Conservation (phyloP, 2,797 vertebrate species). For the Balearica regulorum region DNA sequence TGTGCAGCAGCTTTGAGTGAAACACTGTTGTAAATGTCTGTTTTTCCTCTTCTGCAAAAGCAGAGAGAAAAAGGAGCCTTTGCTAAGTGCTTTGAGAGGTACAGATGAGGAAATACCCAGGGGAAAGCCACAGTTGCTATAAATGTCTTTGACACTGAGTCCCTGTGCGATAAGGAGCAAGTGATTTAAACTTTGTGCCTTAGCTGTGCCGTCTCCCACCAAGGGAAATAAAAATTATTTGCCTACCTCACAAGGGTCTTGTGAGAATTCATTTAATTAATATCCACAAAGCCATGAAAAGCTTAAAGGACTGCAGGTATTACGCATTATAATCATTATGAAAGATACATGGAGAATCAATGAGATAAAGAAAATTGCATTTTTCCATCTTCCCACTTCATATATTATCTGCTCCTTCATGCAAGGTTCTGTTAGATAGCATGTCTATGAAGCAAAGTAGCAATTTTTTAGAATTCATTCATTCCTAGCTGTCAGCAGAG, state of each 20-base stretch:
- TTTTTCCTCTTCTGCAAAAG: not conserved
- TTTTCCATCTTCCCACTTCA: not conserved
- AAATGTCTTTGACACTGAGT: slow-evolving; percentile 1
- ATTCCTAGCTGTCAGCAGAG: not conserved
- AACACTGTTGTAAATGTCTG: not conserved
- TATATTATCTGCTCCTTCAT: not conserved
- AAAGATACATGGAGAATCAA: not conserved
- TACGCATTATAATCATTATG: not conserved
- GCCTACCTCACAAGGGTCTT: not conserved
- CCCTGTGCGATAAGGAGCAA: not conserved
- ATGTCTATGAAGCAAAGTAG: not conserved
- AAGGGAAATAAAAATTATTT: not conserved
- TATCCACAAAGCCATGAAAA: not conserved
- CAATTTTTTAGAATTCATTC: not conserved
- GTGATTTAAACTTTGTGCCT: slow-evolving; percentile 35
- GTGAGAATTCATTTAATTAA: slow-evolving; percentile 49
- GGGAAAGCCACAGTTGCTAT: not conserved
- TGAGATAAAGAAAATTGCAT: slow-evolving; percentile 32
- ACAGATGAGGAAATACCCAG: not conserved
- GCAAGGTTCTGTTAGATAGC: not conserved
- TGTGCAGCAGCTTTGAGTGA: not conserved
- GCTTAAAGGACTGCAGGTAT: slow-evolving; percentile 11
- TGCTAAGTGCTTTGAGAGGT: not conserved
- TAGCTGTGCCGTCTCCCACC: not conserved
- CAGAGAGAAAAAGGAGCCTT: not conserved